A percentile compares a stretch with the other conserved stretches of the same genome.
Evolutionary conservation across 2,113 vertebrate genomes (phyloP).

Genomic region (Microcebus griseorufus): DNA sequence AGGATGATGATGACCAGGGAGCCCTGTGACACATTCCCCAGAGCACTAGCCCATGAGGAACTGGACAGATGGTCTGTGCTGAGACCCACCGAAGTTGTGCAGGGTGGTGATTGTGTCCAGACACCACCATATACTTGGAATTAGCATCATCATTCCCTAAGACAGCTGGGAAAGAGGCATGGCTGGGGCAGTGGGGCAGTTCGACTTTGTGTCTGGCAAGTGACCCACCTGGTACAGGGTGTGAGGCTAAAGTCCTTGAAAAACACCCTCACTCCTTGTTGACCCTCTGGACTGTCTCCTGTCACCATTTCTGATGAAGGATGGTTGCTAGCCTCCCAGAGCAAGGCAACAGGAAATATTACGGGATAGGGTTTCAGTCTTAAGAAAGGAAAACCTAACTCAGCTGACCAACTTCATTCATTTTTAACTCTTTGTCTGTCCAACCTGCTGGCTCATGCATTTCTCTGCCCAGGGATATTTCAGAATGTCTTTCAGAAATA

Average conservation of each 20-base stretch:
- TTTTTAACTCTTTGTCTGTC: neutral
- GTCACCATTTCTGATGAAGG: neutral
- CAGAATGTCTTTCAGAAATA: neutral
- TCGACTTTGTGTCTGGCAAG: neutral
- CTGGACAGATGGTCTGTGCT: neutral
- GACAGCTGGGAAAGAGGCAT: neutral
- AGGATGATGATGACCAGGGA: neutral
- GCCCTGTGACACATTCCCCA: neutral
- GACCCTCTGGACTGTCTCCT: neutral
- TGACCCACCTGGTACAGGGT: neutral
- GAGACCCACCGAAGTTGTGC: too few relatives aligned
- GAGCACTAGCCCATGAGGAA: neutral
- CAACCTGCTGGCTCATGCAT: neutral
- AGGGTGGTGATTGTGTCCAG: neutral
- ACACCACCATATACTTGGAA: accelerated
- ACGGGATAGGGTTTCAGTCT: neutral
- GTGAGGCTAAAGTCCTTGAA: neutral
- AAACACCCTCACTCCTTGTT: neutral
- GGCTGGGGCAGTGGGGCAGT: too few relatives aligned
- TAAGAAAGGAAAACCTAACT: neutral
- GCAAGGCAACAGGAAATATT: neutral
- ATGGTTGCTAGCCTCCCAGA: neutral
- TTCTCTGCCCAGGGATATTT: neutral
- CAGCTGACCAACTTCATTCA: neutral
- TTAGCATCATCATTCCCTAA: neutral